Evolutionary conservation across 2,888 invertebrate genomes (phyloP), one percentile per base, ranked within the genome.

Genomic region (Panopea generosa): DNA sequence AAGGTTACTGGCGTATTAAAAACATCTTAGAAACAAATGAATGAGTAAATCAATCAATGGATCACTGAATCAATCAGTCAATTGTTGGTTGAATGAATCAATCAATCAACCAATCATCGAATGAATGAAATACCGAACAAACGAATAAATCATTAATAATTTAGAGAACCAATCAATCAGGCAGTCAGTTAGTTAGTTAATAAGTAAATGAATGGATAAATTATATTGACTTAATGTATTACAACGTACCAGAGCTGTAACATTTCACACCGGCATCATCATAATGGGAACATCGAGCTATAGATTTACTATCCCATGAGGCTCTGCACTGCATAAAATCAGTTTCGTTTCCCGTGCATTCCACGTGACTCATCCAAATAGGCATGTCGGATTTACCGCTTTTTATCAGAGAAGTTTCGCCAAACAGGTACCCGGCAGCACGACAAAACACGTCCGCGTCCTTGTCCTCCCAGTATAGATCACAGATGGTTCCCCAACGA

Each of bases 301-400:
- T 76, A 16, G 75, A 67, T 6, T 70, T 65, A 0, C 65, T 57
- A 61, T 84, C 80, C 86, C 84, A 88, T 0, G 83, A 75, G 7
- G 86, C 86, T 9, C 77, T 77, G 86, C 96, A 96, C 76, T 96
- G 94, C 66, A 94, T 93, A 1, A 96, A 87, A 0, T 94, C 94
- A 0, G 94, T 94, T 91, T 96, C 96, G 78, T 95, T 95, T 16
- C 96, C 96, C 0, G 92, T 88, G 87, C 96, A 96, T 43, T 94
- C 93, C 0, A 96, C 92, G 83, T 95, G 95, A 84, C 96, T 96
- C 93, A 96, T 95, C 90, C 95, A 93, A 84, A 95, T 82, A 14
- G 81, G 84, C 56, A 70, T 67, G 16, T 56, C 59, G 14, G 47
- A 55, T 2, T 56, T 27, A 1, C 83, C 84, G 14, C 53, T 18